A percentile compares a stretch with the other conserved stretches of the same genome.
Conservation (phyloP, 2,113 vertebrate genomes). For the Saccopteryx bilineata region DNA sequence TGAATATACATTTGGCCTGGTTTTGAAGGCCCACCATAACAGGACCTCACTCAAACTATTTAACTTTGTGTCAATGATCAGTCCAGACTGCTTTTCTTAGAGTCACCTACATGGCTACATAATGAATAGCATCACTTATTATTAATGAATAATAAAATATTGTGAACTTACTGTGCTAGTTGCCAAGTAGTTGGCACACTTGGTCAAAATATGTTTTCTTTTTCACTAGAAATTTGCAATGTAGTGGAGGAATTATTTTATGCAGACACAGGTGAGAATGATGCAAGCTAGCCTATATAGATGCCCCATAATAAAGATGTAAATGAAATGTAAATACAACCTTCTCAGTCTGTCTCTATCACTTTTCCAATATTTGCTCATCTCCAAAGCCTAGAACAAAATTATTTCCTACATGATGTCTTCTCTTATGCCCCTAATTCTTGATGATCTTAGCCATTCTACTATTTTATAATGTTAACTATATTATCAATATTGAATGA, state of each 20-base stretch:
- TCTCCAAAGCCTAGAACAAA: background rate
- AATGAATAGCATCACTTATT: background rate
- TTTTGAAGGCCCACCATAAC: background rate
- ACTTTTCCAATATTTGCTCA: background rate
- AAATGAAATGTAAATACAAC: background rate
- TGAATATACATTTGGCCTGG: background rate
- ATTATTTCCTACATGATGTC: background rate
- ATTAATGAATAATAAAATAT: slow-evolving; percentile 16
- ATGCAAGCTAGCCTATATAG: background rate
- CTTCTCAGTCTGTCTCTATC: background rate
- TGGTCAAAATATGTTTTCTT: background rate
- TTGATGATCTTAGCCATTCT: background rate
- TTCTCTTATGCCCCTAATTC: background rate
- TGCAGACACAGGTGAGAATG: background rate
- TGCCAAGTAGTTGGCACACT: background rate
- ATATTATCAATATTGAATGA: background rate
- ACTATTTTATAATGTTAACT: background rate
- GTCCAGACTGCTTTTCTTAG: background rate
- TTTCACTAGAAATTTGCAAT: background rate
- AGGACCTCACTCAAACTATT: background rate
- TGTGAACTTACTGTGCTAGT: background rate
- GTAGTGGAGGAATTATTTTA: background rate
- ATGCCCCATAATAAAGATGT: background rate
- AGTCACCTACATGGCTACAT: background rate
- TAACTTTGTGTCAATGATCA: background rate